Conservation (phyloP, 2,797 vertebrate genomes). For the Zalophus californianus region DNA sequence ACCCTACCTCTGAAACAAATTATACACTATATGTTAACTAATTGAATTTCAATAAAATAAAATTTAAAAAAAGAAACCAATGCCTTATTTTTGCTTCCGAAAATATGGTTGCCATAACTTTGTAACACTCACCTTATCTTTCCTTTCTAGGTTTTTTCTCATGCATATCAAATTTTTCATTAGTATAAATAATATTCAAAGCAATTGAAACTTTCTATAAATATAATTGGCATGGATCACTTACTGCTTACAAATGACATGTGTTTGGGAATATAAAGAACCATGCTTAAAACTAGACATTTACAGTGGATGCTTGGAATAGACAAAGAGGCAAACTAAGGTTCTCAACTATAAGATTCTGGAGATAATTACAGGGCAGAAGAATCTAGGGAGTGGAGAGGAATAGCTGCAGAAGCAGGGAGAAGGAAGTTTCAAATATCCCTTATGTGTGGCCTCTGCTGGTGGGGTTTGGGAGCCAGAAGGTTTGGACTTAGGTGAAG, state of each 20-base stretch:
- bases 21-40: neutral
- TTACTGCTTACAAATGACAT: slow-evolving; percentile 52
- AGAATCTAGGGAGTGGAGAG: neutral
- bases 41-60: neutral
- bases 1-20: neutral
- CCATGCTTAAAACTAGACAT: slow-evolving; percentile 26
- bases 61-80: neutral
- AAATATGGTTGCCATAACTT: slow-evolving; percentile 61
- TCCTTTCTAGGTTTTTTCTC: slow-evolving; percentile 25
- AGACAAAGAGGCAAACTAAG: neutral
- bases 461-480: neutral
- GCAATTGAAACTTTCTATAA: slow-evolving; percentile 31
- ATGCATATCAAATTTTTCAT: neutral
- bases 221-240: slow-evolving; percentile 33
- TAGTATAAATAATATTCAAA: slow-evolving; percentile 20
- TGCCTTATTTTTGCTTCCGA: slow-evolving; percentile 58
- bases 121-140: slow-evolving; percentile 40
- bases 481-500: slow-evolving; percentile 24
- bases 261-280: slow-evolving; percentile 44
- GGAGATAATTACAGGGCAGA: neutral
- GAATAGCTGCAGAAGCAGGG: neutral
- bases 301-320: slow-evolving; percentile 8
- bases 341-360: slow-evolving; percentile 46
- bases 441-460: neutral
- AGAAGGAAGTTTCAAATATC: neutral